Evolutionary conservation across 1,140 invertebrate species (phyloP), one percentile per base, ranked within the genome.

Genomic region (Rhyacophila brunnea): DNA sequence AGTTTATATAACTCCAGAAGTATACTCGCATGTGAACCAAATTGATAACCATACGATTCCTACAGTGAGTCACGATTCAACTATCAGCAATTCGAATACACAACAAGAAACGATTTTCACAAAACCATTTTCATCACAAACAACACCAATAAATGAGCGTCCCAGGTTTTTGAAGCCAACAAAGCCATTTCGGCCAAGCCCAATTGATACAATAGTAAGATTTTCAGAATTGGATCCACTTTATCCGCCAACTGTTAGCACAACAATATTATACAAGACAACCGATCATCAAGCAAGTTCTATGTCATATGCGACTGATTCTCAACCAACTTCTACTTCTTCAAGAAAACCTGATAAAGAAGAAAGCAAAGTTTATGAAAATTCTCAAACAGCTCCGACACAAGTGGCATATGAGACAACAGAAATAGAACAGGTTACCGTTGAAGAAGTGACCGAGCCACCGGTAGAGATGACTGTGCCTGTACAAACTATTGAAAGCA

Each of bases 151-250:
- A 34, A 55, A 19, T 32, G 36, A 15, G 5, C 43, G 17, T 1
- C 20, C 35, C 42, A 57, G 36, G 35, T 19, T 28, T 17, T 42
- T 54, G 13, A 47, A 40, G 35, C 62, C 62, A 5, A 64, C 62
- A 20, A 64, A 64, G 17, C 62, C 62, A 10, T 64, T 64, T 35
- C 54, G 48, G 6, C 58, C 63, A 2, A 62, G 58, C 58, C 58
- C 54, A 13, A 40, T 60, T 40, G 56, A 60, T 65, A 68, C 62
- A 62, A 70, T 0, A 46, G 68, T 5, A 66, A 69, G 64, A 11
- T 76, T 71, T 55, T 75, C 74, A 0, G 74, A 76, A 51, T 68
- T 70, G 6, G 74, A 76, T 71, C 74, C 74, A 4, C 47, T 75
- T 17, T 74, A 75, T 64, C 52, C 61, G 28, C 47, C 61, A 6